Conservation (phyloP, 1,140 invertebrate species). For the Zaprionus lachaisei region DNA sequence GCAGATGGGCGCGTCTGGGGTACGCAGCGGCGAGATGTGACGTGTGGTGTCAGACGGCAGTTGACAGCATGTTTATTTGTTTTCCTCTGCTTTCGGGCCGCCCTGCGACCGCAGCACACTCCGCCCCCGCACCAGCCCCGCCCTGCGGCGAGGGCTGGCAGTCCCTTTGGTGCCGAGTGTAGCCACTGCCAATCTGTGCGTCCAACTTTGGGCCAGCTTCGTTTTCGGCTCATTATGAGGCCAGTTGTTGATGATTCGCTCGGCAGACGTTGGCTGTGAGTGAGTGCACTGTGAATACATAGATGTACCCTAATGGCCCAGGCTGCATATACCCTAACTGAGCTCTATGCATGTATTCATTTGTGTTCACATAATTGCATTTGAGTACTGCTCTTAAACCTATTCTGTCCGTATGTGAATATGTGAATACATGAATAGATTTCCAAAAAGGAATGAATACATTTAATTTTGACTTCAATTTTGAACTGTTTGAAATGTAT, state of each 20-base stretch:
- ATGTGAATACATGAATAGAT: not conserved
- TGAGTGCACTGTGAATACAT: slow-evolving; percentile 9
- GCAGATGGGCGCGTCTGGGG: slow-evolving; percentile 33
- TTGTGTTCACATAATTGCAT: not conserved
- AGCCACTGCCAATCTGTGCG: slow-evolving; percentile 49
- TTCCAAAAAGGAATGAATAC: not conserved
- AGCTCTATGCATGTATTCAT: slow-evolving; percentile 1
- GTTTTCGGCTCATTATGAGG: slow-evolving; percentile 15
- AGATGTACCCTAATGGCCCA: not conserved
- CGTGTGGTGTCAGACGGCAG: slow-evolving; percentile 77
- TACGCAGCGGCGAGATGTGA: slow-evolving; percentile 41
- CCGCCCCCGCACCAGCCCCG: not conserved
- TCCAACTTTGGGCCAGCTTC: slow-evolving; percentile 21
- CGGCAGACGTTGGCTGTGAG: not conserved
- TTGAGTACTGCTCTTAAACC: not conserved
- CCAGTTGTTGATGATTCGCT: slow-evolving; percentile 23
- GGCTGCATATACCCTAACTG: not conserved
- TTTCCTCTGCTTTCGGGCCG: slow-evolving; percentile 43
- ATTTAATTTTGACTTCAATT: not conserved
- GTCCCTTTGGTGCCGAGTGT: slow-evolving; percentile 6
- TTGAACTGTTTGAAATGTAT: not conserved
- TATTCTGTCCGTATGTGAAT: not conserved
- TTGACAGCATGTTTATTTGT: slow-evolving; percentile 83
- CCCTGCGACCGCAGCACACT: slow-evolving; percentile 6
- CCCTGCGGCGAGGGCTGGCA: not conserved